Base-by-base conservation (phyloP, 2,797 vertebrate genomes). In the Alcedo quadribrachys region DNA sequence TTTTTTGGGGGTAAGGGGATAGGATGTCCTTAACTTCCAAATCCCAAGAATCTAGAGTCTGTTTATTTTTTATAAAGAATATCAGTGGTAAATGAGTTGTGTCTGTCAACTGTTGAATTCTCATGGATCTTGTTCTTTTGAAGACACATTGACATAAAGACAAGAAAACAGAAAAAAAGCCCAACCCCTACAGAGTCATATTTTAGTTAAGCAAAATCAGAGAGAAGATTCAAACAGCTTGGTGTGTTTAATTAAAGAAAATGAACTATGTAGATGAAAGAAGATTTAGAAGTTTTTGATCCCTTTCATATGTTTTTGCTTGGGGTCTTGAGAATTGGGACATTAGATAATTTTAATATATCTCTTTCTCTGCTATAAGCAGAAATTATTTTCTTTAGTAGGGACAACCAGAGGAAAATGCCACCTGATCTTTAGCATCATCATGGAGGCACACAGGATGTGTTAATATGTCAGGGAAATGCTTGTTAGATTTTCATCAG, bases 261-360 rank as follows among this genome's bases (percentile, higher is more conserved):
- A 86, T 57, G 42, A 82, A 85, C 68, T 32, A 17, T 22, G 40
- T 18, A 88, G 91, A 94, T 96, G 76, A 97, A 96, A 96, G 87
- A 79, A 81, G 81, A 93, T 71, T 4, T 57, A 69, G 66, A 57
- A 86, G 42, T 19, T 93, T 96, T 95, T 96, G 92, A 96, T 96
- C 69, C 51, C 15, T 89, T 76, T 87, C 15, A 30, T 55, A 37
- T n/a, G 7, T 53, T 78, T 89, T 97, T 93, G 61, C 81, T 97
- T 84, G 53, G 46, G 21, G 68, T 30, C 32, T 32, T 90, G 82
- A 83, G 27, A 77, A 91, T n/a, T 86, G 3, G 27, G 66, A 83
- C 48, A 81, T 63, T 63, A 87, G 63, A 75, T 28, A 6, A 28
- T 78, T 67, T 74, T 40, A 45, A 30, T 43, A 32, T 60, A 73